Evolutionary conservation across 2,797 vertebrate genomes (phyloP).

Genomic region (Micromesistius poutassou): DNA sequence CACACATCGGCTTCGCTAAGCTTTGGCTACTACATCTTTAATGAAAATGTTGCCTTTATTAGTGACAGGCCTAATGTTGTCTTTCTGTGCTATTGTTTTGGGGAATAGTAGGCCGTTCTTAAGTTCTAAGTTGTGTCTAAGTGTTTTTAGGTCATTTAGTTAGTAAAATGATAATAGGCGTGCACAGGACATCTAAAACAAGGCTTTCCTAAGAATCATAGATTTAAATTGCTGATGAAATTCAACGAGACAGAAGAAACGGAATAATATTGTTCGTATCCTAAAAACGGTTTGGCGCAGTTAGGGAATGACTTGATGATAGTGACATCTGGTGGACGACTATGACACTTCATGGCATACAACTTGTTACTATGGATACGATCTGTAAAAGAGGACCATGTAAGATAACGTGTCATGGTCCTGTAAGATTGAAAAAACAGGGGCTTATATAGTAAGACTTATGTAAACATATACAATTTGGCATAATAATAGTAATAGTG

Average conservation of each 20-base stretch:
- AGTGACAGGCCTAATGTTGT: background rate
- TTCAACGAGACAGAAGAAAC: background rate
- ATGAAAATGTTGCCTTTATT: background rate
- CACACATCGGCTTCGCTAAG: background rate
- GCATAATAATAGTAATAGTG: background rate
- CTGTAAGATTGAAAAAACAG: conserved; percentile 15
- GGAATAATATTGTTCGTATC: background rate
- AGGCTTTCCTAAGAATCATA: background rate
- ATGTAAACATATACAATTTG: too few species aligned
- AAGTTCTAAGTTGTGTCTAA: background rate
- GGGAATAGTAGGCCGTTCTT: background rate
- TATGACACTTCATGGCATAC: conserved; percentile 6
- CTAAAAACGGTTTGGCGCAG: background rate
- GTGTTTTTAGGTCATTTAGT: background rate
- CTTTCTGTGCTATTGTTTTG: background rate
- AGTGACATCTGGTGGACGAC: conserved; percentile 39
- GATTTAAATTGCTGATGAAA: background rate
- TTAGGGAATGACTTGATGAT: background rate
- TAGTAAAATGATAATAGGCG: background rate
- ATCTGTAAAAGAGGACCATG: conserved; percentile 30
- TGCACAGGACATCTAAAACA: background rate
- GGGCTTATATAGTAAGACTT: background rate
- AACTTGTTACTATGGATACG: conserved; percentile 57
- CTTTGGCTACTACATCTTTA: background rate
- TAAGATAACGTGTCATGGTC: background rate